Conservation (phyloP, 2,113 vertebrate species). For the Egretta garzetta region DNA sequence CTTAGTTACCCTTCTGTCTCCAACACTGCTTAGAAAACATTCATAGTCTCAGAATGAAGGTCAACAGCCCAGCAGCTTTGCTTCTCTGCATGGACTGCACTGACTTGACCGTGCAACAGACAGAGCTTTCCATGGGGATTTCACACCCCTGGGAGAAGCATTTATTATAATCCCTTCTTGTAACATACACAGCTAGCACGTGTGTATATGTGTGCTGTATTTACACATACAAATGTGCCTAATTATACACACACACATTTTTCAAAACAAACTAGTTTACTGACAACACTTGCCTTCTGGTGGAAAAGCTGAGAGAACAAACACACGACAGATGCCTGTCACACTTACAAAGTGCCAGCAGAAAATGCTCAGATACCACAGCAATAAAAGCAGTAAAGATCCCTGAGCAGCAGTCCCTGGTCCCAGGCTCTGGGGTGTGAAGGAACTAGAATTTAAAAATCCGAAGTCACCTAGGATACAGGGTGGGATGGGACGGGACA, state of each 20-base stretch:
- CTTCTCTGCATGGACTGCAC: neutral
- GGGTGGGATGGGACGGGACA: neutral
- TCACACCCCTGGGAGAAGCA: neutral
- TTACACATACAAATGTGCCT: neutral
- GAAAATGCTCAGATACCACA: neutral
- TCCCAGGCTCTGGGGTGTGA: neutral
- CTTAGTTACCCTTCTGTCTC: neutral
- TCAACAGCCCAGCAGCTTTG: neutral
- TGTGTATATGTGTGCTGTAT: neutral
- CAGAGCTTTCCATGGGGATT: neutral
- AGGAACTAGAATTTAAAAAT: neutral
- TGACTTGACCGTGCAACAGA: neutral
- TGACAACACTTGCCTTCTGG: constrained; percentile 37
- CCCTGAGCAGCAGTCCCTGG: neutral
- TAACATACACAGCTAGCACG: neutral
- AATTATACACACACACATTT: neutral
- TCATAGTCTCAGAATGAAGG: neutral
- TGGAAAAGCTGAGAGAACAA: constrained; percentile 35
- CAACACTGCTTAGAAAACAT: neutral
- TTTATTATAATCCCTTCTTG: neutral
- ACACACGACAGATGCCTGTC: constrained; percentile 29
- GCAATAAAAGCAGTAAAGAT: neutral
- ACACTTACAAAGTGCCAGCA: neutral
- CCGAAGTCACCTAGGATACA: neutral
- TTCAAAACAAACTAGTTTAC: constrained; percentile 32